Evolutionary conservation across 2,113 vertebrate species (phyloP).

Genomic region (Pelusios castaneus): DNA sequence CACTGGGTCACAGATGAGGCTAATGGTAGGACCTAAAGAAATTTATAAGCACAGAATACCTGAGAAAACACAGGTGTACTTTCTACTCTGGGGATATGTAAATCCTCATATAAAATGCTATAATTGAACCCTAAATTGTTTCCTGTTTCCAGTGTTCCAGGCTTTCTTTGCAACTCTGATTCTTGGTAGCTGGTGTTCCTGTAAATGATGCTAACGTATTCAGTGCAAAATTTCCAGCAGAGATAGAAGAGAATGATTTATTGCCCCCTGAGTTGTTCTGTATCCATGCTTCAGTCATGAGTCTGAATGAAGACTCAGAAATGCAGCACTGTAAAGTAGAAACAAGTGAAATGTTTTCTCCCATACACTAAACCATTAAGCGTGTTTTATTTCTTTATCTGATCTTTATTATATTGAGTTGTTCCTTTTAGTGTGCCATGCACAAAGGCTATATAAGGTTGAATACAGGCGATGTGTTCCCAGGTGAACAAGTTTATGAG

Average conservation of each 20-base stretch:
- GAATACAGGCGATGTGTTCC: accelerated
- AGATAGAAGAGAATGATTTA: not conserved
- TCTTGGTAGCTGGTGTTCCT: not conserved
- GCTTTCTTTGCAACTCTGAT: not conserved
- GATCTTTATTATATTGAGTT: not conserved
- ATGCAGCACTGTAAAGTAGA: not conserved
- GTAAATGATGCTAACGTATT: not conserved
- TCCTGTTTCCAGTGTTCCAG: not conserved
- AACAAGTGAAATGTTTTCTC: not conserved
- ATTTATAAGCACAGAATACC: not conserved
- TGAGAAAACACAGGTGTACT: not conserved
- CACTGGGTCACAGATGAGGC: not conserved
- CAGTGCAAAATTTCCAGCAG: accelerated
- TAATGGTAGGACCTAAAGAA: not conserved
- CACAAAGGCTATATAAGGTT: not conserved
- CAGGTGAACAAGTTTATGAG: not conserved
- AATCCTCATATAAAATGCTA: slow-evolving; percentile 5
- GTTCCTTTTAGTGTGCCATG: not conserved
- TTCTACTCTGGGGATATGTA: not conserved
- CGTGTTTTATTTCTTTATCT: not conserved
- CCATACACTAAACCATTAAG: not conserved
- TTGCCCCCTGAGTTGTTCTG: not conserved
- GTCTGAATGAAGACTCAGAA: not conserved
- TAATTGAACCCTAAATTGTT: not conserved
- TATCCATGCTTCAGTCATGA: not conserved